phyloP scores from a whole-genome alignment of 2,888 invertebrate genomes.

The Heliconius charithonia region DNA sequence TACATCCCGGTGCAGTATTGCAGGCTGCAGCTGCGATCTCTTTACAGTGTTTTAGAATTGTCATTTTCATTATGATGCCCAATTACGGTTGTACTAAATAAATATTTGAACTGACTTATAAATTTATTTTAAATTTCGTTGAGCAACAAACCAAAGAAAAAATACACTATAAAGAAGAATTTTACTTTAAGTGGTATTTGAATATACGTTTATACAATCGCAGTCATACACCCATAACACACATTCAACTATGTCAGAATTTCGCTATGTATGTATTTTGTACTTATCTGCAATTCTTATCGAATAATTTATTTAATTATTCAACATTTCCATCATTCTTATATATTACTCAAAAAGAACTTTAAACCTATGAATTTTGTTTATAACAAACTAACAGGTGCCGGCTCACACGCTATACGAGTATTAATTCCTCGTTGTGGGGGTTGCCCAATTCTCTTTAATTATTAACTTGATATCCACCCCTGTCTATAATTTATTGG shows the following conservation, averaged over 20 bases:
- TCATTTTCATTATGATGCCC: constrained; percentile 2
- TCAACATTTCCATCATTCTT: no score
- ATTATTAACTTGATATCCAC: constrained; percentile 63
- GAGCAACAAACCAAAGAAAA: no score
- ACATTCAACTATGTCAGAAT: no score
- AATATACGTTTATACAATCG: background rate
- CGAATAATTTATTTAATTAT: no score
- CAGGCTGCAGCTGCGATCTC: background rate
- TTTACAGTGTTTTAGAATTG: constrained; percentile 14
- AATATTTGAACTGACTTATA: background rate
- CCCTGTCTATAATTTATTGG: background rate
- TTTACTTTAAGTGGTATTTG: background rate
- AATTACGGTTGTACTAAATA: background rate
- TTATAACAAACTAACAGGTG: constrained; percentile 55
- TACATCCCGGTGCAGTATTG: background rate
- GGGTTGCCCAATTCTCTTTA: constrained; percentile 63
- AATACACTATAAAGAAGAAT: no score
- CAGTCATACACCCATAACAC: no score
- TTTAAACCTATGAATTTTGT: background rate
- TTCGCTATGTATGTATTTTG: no score
- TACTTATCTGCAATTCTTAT: no score
- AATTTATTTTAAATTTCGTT: background rate
- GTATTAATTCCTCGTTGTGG: constrained; percentile 61
- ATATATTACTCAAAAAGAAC: background rate
- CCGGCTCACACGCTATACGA: constrained; percentile 63